Percentiles rank a stretch among this genome's conserved stretches.
Evolutionary conservation across 2,797 vertebrate species (phyloP).

Genomic region (Rhinella marina): DNA sequence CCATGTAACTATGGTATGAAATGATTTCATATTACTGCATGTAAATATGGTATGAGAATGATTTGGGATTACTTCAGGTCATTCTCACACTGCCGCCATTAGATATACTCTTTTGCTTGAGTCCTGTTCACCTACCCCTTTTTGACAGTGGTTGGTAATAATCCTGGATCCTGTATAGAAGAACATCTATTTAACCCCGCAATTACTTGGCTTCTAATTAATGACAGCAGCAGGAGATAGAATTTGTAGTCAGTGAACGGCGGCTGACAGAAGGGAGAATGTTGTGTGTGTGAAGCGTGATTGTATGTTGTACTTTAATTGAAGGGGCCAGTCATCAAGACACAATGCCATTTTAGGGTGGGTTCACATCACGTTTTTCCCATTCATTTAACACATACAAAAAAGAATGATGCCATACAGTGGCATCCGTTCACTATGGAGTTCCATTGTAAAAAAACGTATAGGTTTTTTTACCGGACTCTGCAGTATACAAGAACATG

Average conservation of each 20-base stretch:
- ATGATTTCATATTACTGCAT: neutral
- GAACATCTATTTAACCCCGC: neutral
- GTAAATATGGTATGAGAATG: neutral
- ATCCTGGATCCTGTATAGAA: neutral
- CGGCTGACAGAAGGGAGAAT: neutral
- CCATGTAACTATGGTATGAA: neutral
- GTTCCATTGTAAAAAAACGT: too few relatives aligned
- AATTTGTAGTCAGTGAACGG: neutral
- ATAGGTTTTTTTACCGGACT: too few relatives aligned
- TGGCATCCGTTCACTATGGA: too few relatives aligned
- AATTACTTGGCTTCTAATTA: slow-evolving; percentile 20
- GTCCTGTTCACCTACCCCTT: neutral
- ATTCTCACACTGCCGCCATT: neutral
- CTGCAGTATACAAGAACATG: too few relatives aligned
- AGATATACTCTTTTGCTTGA: neutral
- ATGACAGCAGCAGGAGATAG: slow-evolving; percentile 16
- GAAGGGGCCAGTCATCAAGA: neutral
- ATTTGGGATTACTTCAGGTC: neutral
- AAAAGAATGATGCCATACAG: too few relatives aligned
- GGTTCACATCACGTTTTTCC: too few relatives aligned
- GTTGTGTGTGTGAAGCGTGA: neutral
- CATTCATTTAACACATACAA: too few relatives aligned
- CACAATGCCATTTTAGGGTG: neutral
- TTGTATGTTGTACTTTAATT: neutral
- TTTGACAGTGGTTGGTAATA: neutral